Percentiles rank a stretch among this genome's conserved stretches.
These are phyloP conservation scores for Brachylomia viminalis DNA, from an alignment of 2,888 invertebrate genomes.

Conservation along the genomic window DNA sequence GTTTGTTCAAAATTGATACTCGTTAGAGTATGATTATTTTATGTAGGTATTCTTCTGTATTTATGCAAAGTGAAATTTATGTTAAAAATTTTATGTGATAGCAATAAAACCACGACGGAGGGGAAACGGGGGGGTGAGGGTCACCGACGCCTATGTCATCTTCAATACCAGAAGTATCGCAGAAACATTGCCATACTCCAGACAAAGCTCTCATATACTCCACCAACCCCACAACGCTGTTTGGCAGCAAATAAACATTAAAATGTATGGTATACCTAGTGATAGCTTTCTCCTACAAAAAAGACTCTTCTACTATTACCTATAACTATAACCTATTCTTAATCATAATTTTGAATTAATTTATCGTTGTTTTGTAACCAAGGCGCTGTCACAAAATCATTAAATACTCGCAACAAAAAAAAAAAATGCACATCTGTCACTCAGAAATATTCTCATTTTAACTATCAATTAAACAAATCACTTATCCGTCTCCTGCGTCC, in stretches of 20 bases:
- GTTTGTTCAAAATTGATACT: background rate
- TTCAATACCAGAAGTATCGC: background rate
- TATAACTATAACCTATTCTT: no score
- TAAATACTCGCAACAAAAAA: background rate
- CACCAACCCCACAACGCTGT: background rate
- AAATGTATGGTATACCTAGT: no score
- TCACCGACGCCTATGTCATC: background rate
- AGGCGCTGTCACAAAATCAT: background rate
- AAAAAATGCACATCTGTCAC: background rate
- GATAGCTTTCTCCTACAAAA: no score
- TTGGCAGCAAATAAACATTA: background rate
- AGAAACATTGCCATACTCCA: background rate
- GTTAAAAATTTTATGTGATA: no score
- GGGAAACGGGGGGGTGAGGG: no score
- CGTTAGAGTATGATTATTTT: background rate
- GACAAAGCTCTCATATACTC: background rate
- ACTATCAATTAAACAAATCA: slow-evolving; percentile 9
- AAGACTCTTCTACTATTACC: no score
- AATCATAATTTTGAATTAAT: no score
- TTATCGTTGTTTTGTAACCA: no score
- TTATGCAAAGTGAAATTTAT: background rate
- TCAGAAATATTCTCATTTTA: background rate
- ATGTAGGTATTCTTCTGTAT: background rate
- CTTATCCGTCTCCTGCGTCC: background rate
- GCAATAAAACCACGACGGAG: no score